Evolutionary conservation across 2,888 invertebrate genomes (phyloP), one percentile per base, ranked within the genome.

Genomic region (Baccha elongata): DNA sequence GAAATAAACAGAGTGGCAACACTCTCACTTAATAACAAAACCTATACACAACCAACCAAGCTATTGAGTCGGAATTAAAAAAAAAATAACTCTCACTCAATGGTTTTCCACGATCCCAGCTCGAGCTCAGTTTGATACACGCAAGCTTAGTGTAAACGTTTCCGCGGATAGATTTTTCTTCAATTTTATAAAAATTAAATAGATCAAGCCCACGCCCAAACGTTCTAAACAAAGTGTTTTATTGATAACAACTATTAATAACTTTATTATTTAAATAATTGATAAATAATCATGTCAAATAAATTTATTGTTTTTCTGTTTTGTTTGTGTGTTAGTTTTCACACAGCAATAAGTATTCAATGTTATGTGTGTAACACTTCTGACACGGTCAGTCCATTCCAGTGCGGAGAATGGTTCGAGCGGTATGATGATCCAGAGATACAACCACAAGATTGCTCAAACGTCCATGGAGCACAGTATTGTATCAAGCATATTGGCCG

Each of bases 401-500:
- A 96, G 89, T 97, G 97, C 91, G 94, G 95, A 89, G 96, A 97
- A 89, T 95, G 93, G 92, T 92, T 96, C 88, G 92, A 93, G 74
- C 92, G 91, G 86, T 93, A 93, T 87, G 91, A 91, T 88, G 92
- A 92, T 85, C 91, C 92, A 87, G 93, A 94, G 88, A 92, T 97
- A 86, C 88, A 91, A 87, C 94, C 94, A 64, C 92, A 92, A 86
- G 92, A 95, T 87, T 98, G 98, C 91, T 93, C 94, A 85, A 92
- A 93, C 75, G 96, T 98, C 78, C 96, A 96, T 89, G 94, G 94
- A 85, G 97, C 98, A 13, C 93, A 94, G 87, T 98, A 94, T 91
- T 99, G 99, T 91, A 93, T 99, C 86, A 99, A 99, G 92, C 96
- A 97, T 88, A 95, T 96, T 78, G 98, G 98, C 85, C 93, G 98